phyloP scores from a whole-genome alignment of 53 echinoderm and acorn worm genomes.

The Stichopus horrens region DNA sequence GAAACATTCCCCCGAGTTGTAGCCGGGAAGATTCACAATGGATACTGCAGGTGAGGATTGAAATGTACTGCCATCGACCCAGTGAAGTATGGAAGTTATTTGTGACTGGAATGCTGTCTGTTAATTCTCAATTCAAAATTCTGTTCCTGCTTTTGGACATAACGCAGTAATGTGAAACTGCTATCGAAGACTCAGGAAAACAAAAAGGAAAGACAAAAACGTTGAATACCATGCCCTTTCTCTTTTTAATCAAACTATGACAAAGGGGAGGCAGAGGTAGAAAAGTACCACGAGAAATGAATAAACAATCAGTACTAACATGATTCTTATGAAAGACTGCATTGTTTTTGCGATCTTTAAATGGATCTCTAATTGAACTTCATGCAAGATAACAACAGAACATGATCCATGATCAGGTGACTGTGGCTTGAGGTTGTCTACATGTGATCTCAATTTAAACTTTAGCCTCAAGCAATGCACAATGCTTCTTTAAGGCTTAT shows the following conservation, averaged over 20 bases:
- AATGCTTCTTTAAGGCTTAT: neutral
- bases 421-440: neutral
- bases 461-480: constrained; percentile 15
- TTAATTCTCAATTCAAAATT: too few species aligned
- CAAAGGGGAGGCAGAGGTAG: too few species aligned
- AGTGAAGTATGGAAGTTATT: too few species aligned
- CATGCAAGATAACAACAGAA: neutral
- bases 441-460: neutral
- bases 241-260: too few species aligned
- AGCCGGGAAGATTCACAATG: constrained; percentile 72
- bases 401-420: neutral
- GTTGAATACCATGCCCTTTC: too few species aligned
- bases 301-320: too few species aligned
- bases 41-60: constrained; percentile 36
- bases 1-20: constrained; percentile 75
- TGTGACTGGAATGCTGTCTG: too few species aligned
- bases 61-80: neutral
- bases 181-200: too few species aligned
- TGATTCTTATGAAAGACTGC: neutral
- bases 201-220: too few species aligned
- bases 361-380: neutral
- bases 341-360: neutral
- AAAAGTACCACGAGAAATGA: neutral
- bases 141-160: too few species aligned
- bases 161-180: too few species aligned